A percentile compares a stretch with the other conserved stretches of the same genome.
Evolutionary conservation across 2,888 invertebrate species (phyloP).

Genomic region (Andrena trimmerana): DNA sequence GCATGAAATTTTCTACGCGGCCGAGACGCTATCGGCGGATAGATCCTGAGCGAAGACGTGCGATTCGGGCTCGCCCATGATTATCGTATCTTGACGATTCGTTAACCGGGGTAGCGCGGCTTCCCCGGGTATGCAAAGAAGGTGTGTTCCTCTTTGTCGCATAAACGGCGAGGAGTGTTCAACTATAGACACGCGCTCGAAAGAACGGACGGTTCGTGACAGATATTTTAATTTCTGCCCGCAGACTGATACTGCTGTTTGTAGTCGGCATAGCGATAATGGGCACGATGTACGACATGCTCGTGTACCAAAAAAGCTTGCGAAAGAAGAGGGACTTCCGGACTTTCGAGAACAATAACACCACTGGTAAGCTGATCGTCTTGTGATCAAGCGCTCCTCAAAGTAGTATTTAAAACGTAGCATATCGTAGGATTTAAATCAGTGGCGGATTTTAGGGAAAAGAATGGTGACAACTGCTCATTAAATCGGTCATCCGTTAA

Average conservation of each 20-base stretch:
- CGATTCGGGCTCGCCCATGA: neutral
- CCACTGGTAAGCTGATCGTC: conserved; percentile 33
- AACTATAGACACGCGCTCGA: no score
- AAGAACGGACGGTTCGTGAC: neutral
- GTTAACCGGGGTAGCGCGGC: neutral
- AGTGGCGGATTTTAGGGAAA: no score
- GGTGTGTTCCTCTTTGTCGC: neutral
- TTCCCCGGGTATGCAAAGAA: neutral
- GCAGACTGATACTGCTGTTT: conserved; percentile 72
- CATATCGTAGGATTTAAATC: no score
- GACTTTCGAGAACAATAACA: conserved; percentile 67
- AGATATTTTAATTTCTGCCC: conserved; percentile 14
- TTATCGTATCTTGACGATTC: neutral
- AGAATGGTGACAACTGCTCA: no score
- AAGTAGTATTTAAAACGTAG: no score
- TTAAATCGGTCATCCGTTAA: no score
- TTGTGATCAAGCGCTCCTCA: no score
- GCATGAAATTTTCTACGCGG: no score
- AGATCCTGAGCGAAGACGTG: neutral
- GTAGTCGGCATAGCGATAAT: conserved; percentile 75
- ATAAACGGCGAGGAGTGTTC: neutral
- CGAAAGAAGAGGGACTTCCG: conserved; percentile 40
- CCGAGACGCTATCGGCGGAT: no score
- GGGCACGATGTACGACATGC: conserved; percentile 82
- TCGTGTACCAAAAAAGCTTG: conserved; percentile 73